Base-by-base conservation (phyloP, 2,888 invertebrate genomes). In the Vesta saturnalis region DNA sequence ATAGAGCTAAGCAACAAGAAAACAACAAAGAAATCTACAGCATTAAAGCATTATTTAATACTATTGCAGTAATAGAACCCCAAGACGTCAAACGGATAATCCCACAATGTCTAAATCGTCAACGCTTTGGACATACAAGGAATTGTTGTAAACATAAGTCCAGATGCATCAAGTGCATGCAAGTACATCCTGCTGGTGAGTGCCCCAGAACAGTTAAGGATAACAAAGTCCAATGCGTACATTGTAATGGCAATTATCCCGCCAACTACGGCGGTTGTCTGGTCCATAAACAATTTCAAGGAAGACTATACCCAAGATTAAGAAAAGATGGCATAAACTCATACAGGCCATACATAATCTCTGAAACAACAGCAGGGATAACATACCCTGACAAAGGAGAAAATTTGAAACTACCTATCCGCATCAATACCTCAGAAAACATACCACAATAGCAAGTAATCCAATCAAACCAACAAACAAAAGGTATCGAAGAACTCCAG, bases 161-260 rank as follows among this genome's bases (percentile, higher is more conserved):
- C 8, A 60, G 54, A 15, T 65, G 69, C 14, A 47, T 69, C 12
- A 60, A 61, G 49, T 69, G 69, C 35, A 47, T 61, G 15, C 46
- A 57, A 58, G 19, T 19, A 0, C 64, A 69, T n/a, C 23, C 18
- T 14, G 30, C 56, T 5, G 22, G 18, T 19, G 55, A 59, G n/a
- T n/a, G n/a, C n/a, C n/a, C n/a, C n/a, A n/a, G n/a, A n/a, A n/a
- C n/a, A n/a, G n/a, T n/a, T n/a, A 35, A 64, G 56, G n/a, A 54
- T 64, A 3, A 15, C 39, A n/a, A n/a, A n/a, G n/a, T n/a, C n/a
- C n/a, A n/a, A n/a, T n/a, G n/a, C n/a, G n/a, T n/a, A n/a, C n/a
- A n/a, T n/a, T n/a, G n/a, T n/a, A n/a, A n/a, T n/a, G n/a, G n/a
- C n/a, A n/a, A n/a, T n/a, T n/a, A n/a, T n/a, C n/a, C n/a, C n/a